Evolutionary conservation across 2,888 invertebrate species (phyloP).

Genomic region (Polyommatus iphigenia): DNA sequence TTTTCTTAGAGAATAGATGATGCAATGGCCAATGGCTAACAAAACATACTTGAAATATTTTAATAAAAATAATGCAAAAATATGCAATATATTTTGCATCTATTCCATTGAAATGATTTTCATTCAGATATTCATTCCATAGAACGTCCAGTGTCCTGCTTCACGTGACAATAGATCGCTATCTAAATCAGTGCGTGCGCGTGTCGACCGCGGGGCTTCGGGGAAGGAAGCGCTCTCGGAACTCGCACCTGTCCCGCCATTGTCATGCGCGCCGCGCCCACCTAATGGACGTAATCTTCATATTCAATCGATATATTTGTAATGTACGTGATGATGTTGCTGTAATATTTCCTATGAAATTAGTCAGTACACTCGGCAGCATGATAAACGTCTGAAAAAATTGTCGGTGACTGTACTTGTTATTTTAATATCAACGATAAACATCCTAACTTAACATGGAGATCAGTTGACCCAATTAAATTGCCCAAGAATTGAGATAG

Average conservation of each 20-base stretch:
- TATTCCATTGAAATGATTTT: neutral
- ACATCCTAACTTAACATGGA: no score
- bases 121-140: conserved; percentile 14
- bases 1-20: no score
- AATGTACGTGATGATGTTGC: conserved; percentile 28
- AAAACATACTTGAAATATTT: no score
- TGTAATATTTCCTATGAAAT: conserved; percentile 30
- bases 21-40: no score
- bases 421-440: no score
- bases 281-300: conserved; percentile 39
- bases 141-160: conserved; percentile 28
- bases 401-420: neutral
- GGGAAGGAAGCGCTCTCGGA: conserved; percentile 66
- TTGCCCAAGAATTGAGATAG: no score
- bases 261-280: conserved; percentile 43
- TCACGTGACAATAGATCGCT: conserved; percentile 31
- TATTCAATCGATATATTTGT: conserved; percentile 36
- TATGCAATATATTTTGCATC: neutral
- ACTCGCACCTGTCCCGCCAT: conserved; percentile 48
- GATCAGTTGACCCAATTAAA: neutral
- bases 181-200: conserved; percentile 45
- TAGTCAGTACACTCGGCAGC: conserved; percentile 17
- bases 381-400: neutral
- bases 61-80: neutral
- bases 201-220: conserved; percentile 49